phyloP scores from a whole-genome alignment of 2,113 vertebrate species.

The Nothocercus julius region DNA sequence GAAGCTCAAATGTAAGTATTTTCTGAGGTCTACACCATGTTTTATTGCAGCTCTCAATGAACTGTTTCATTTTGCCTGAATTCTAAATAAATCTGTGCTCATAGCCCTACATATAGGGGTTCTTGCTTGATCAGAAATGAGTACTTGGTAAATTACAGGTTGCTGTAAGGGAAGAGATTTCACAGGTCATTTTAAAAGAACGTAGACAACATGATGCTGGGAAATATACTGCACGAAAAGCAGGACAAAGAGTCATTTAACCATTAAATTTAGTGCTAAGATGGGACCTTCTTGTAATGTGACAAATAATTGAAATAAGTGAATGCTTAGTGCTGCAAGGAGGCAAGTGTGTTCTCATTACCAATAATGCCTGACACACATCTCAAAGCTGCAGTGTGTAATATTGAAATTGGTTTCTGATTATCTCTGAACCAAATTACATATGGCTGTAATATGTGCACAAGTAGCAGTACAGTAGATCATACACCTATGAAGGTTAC shows the following conservation, averaged over 20 bases:
- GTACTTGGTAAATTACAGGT: rapidly evolving
- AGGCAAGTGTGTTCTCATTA: background rate
- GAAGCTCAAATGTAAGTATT: background rate
- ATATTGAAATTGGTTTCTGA: background rate
- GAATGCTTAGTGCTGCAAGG: background rate
- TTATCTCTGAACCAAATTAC: background rate
- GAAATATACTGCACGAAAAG: background rate
- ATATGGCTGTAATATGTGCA: rapidly evolving
- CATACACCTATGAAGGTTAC: background rate
- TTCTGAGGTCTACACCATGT: background rate
- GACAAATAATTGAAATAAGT: background rate
- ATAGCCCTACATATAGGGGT: rapidly evolving
- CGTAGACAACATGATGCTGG: background rate
- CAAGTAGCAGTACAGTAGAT: rapidly evolving
- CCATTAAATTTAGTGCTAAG: background rate
- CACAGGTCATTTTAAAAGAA: background rate
- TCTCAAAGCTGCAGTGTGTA: background rate
- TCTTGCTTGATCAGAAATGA: background rate
- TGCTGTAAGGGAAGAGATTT: background rate
- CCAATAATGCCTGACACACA: background rate
- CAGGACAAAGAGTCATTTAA: background rate
- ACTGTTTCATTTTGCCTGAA: background rate
- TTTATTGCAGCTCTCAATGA: background rate
- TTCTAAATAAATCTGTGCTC: background rate
- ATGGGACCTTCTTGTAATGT: background rate